phyloP scores from a whole-genome alignment of 2,797 vertebrate species.

The Microctenopoma steveboyesi region DNA sequence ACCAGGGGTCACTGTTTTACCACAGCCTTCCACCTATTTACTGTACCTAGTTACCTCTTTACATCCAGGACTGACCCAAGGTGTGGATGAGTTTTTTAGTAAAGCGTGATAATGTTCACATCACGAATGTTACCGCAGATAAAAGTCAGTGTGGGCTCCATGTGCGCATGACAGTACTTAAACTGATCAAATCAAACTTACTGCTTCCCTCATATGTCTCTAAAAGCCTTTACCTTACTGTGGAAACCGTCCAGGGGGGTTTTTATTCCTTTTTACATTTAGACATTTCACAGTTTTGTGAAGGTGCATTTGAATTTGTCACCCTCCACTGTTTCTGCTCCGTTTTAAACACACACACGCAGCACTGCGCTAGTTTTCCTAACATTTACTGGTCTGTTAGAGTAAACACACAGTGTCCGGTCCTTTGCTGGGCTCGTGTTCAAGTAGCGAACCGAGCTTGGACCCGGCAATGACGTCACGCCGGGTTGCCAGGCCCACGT shows the following conservation, averaged over 20 bases:
- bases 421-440: background rate
- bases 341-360: too few relatives aligned
- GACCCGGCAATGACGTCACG: slow-evolving; percentile 63
- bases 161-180: too few relatives aligned
- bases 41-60: background rate
- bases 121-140: too few relatives aligned
- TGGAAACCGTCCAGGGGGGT: too few relatives aligned
- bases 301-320: too few relatives aligned
- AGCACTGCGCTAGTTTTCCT: background rate
- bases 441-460: slow-evolving; percentile 18
- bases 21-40: too few relatives aligned
- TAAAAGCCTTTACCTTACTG: too few relatives aligned
- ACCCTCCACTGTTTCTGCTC: background rate
- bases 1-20: slow-evolving; percentile 36
- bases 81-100: background rate
- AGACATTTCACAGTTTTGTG: too few relatives aligned
- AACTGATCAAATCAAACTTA: too few relatives aligned
- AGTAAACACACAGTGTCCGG: slow-evolving; percentile 19
- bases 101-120: background rate
- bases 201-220: too few relatives aligned
- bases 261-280: too few relatives aligned
- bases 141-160: too few relatives aligned
- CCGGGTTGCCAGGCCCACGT: slow-evolving; percentile 55
- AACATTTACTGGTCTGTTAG: background rate
- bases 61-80: background rate